phyloP scores from a whole-genome alignment of 1,140 invertebrate species.

The Ostrea edulis region DNA sequence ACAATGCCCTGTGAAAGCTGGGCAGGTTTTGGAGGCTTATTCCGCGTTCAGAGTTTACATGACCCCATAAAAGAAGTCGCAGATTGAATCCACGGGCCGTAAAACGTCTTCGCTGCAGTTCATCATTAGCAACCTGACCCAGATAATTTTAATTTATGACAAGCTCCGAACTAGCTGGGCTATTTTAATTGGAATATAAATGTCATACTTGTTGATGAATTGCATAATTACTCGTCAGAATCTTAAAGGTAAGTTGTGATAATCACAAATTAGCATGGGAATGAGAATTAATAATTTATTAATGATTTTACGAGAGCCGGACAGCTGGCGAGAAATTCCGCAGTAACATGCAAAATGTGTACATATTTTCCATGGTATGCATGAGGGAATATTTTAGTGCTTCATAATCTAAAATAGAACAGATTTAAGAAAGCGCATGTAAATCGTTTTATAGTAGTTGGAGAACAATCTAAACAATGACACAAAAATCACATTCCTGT shows the following conservation, averaged over 20 bases:
- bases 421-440: background rate
- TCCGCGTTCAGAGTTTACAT: background rate
- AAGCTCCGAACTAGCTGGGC: slow-evolving; percentile 18
- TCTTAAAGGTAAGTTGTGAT: slow-evolving; percentile 32
- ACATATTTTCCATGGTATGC: background rate
- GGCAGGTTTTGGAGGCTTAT: background rate
- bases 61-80: background rate
- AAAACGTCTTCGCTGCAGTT: background rate
- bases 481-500: background rate
- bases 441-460: background rate
- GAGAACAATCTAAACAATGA: background rate
- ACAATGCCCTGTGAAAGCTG: background rate
- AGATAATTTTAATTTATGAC: slow-evolving; percentile 20
- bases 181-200: slow-evolving; percentile 25
- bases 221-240: slow-evolving; percentile 16
- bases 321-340: background rate
- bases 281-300: slow-evolving; percentile 32
- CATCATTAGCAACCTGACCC: slow-evolving; percentile 1
- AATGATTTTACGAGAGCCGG: background rate
- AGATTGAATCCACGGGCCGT: slow-evolving; percentile 1
- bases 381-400: background rate
- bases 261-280: slow-evolving; percentile 36
- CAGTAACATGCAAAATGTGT: background rate
- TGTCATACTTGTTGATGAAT: slow-evolving; percentile 13
- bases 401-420: background rate